These are phyloP conservation scores for Microtus richardsoni DNA, from an alignment of 2,113 vertebrate species.

Conservation along the genomic window DNA sequence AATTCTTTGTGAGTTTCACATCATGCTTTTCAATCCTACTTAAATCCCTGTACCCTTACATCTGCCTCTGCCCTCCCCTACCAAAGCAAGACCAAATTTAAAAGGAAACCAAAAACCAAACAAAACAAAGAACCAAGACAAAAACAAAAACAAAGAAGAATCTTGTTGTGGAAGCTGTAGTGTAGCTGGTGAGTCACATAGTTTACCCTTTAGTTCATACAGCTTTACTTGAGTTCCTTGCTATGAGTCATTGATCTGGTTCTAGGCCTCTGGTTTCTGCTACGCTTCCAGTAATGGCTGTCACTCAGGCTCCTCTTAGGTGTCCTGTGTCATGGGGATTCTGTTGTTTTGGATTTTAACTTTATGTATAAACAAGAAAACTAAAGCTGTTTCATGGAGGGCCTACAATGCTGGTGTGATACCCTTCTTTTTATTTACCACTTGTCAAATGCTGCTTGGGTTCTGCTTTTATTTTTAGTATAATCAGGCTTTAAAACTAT, in stretches of 20 bases:
- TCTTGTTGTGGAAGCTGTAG: not conserved
- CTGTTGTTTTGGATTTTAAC: not conserved
- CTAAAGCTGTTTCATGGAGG: not conserved
- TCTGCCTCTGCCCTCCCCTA: not conserved
- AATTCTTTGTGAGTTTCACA: not conserved
- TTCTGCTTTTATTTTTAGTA: not conserved
- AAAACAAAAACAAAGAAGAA: not conserved
- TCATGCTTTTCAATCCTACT: not conserved
- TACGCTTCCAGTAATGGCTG: not conserved
- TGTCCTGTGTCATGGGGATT: not conserved
- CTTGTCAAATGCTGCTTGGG: not conserved
- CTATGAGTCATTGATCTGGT: not conserved
- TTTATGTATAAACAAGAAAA: slow-evolving; percentile 16
- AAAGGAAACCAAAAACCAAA: not conserved
- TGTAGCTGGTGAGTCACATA: not conserved
- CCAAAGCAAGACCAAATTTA: not conserved
- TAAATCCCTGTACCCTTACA: not conserved
- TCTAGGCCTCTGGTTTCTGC: not conserved
- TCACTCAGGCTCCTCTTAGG: not conserved
- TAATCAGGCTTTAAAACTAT: not conserved
- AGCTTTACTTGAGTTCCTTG: not conserved
- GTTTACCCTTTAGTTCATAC: not conserved
- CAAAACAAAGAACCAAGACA: not conserved
- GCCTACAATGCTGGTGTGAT: not conserved
- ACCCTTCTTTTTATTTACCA: slow-evolving; percentile 7